Conservation (phyloP, 2,888 invertebrate genomes). For the Agriopis leucophaearia region DNA sequence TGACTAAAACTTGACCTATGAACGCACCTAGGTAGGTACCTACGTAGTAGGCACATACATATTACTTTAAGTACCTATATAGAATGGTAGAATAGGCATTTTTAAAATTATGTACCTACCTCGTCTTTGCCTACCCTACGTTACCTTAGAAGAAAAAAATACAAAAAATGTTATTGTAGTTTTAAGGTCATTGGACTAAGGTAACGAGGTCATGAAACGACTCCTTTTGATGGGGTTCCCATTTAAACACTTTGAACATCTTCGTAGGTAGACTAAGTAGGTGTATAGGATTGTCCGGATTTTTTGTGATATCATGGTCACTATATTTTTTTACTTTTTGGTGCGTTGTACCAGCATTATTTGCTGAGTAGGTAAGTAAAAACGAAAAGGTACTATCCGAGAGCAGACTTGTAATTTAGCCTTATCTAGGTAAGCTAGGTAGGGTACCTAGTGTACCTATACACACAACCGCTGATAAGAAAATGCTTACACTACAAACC, state of each 20-base stretch:
- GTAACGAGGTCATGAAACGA: constrained; percentile 38
- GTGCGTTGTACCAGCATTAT: not conserved
- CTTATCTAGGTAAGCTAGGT: not conserved
- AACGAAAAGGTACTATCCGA: not conserved
- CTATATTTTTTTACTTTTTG: constrained; percentile 11
- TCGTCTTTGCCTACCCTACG: not conserved
- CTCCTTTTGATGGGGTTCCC: not conserved
- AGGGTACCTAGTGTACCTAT: too few species aligned
- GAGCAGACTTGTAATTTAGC: not conserved
- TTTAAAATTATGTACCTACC: too few species aligned
- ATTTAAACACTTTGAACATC: not conserved
- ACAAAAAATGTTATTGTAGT: not conserved
- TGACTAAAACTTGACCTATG: constrained; percentile 19
- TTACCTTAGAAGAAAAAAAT: too few species aligned
- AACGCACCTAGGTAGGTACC: constrained; percentile 1
- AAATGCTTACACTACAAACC: constrained; percentile 13
- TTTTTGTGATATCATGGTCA: constrained; percentile 10
- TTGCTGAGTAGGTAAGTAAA: not conserved
- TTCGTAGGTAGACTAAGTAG: not conserved
- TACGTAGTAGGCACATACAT: not conserved
- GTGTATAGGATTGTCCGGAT: constrained; percentile 13
- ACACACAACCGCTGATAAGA: not conserved
- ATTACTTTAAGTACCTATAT: not conserved
- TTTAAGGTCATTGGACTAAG: constrained; percentile 47
- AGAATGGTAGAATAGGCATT: too few species aligned